Percentiles rank a stretch among this genome's conserved stretches.
These are phyloP conservation scores for Pygathrix nemaeus DNA, from an alignment of 2,113 vertebrate genomes.

Conservation along the genomic window DNA sequence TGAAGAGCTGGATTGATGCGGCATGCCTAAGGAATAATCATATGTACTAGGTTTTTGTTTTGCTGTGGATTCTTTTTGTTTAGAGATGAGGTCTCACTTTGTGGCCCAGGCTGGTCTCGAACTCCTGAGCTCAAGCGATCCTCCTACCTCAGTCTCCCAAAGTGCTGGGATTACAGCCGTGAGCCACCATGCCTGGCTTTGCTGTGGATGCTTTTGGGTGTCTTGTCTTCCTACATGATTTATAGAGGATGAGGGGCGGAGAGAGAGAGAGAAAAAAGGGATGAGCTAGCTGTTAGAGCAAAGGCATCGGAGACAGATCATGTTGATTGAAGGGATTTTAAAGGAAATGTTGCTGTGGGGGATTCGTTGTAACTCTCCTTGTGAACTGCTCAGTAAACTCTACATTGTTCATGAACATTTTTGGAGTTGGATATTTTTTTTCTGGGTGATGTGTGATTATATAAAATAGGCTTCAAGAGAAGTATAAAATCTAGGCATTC, in stretches of 20 bases:
- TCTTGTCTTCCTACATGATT: not conserved
- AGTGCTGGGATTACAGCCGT: no score
- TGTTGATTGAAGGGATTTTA: not conserved
- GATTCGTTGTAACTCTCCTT: not conserved
- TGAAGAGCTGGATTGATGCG: not conserved
- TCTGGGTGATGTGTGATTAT: not conserved
- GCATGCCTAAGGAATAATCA: not conserved
- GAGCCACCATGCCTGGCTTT: not conserved
- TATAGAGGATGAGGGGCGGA: not conserved
- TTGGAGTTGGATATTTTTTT: not conserved
- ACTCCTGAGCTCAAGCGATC: no score
- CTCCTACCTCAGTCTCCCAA: no score
- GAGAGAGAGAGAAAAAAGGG: not conserved
- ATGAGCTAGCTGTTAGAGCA: not conserved
- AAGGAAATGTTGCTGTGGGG: not conserved
- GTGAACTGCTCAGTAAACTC: slow-evolving; percentile 11
- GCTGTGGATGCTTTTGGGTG: not conserved
- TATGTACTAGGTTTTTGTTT: not conserved
- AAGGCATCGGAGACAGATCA: not conserved
- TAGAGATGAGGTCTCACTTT: no score
- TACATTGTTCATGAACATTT: not conserved
- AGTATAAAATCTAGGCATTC: not conserved
- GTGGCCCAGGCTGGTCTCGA: no score
- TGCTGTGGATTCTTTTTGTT: not conserved
- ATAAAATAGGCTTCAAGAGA: not conserved